Evolutionary conservation across 2,888 invertebrate species (phyloP).

Genomic region (Nineta flava): DNA sequence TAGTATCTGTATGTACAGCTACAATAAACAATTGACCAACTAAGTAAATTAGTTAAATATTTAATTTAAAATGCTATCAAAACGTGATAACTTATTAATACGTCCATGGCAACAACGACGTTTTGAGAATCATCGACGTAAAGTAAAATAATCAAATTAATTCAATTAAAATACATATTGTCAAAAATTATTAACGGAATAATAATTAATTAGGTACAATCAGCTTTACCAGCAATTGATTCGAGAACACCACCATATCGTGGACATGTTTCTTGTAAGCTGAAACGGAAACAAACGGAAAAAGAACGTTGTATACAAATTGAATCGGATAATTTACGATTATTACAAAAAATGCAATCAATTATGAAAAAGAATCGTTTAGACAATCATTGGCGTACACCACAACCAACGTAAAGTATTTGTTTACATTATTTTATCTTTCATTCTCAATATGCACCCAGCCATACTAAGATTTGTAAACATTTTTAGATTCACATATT

Average conservation of each 20-base stretch:
- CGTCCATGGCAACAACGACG: slow-evolving; percentile 55
- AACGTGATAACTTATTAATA: slow-evolving; percentile 50
- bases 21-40: background rate
- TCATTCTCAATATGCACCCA: too few species aligned
- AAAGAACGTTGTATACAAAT: slow-evolving; percentile 46
- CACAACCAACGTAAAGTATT: slow-evolving; percentile 37
- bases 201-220: slow-evolving; percentile 33
- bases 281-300: slow-evolving; percentile 54
- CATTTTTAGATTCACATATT: too few species aligned
- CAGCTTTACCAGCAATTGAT: slow-evolving; percentile 52
- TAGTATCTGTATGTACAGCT: background rate
- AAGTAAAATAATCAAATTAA: slow-evolving; percentile 29
- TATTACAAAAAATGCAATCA: slow-evolving; percentile 46
- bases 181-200: background rate
- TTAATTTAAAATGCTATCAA: slow-evolving; percentile 39
- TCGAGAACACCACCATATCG: slow-evolving; percentile 42
- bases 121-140: slow-evolving; percentile 50
- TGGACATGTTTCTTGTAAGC: slow-evolving; percentile 48
- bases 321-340: slow-evolving; percentile 48
- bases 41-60: background rate
- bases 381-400: slow-evolving; percentile 48
- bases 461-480: too few species aligned
- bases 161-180: background rate
- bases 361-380: slow-evolving; percentile 51
- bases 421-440: background rate